Evolutionary conservation across 2,888 invertebrate species (phyloP).

Genomic region (Mystacides longicornis): DNA sequence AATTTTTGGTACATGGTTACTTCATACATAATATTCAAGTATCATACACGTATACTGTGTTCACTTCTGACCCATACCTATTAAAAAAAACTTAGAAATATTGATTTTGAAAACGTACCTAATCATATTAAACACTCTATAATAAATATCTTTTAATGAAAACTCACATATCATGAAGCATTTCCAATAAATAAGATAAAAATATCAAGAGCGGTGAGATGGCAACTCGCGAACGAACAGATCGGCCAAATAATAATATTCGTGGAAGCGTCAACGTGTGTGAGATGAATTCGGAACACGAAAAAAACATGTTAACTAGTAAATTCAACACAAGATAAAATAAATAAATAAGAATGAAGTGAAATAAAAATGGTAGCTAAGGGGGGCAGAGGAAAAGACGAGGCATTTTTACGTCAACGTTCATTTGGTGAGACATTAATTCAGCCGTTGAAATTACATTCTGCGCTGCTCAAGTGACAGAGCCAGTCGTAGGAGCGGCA

Average conservation of each 20-base stretch:
- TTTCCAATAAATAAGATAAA: too few species aligned
- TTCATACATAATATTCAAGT: too few species aligned
- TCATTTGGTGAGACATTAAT: slow-evolving; percentile 25
- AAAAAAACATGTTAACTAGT: slow-evolving; percentile 26
- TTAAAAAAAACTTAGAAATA: too few species aligned
- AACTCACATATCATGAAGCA: too few species aligned
- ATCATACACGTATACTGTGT: too few species aligned
- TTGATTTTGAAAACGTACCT: too few species aligned
- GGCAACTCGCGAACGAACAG: not conserved
- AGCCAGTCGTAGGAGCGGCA: slow-evolving; percentile 1
- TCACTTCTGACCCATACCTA: too few species aligned
- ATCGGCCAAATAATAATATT: not conserved
- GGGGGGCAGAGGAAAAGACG: slow-evolving; percentile 12
- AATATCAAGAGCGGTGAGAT: too few species aligned
- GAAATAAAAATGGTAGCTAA: not conserved
- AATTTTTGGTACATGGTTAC: too few species aligned
- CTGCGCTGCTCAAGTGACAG: slow-evolving; percentile 21
- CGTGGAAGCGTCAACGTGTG: not conserved
- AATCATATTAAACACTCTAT: too few species aligned
- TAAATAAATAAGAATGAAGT: not conserved
- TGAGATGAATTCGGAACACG: not conserved
- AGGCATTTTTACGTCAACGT: slow-evolving; percentile 26
- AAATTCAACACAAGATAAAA: slow-evolving; percentile 18
- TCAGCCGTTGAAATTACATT: slow-evolving; percentile 22
- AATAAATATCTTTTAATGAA: too few species aligned